phyloP scores from a whole-genome alignment of 1,140 invertebrate species.

The Hesperophylax magnus region DNA sequence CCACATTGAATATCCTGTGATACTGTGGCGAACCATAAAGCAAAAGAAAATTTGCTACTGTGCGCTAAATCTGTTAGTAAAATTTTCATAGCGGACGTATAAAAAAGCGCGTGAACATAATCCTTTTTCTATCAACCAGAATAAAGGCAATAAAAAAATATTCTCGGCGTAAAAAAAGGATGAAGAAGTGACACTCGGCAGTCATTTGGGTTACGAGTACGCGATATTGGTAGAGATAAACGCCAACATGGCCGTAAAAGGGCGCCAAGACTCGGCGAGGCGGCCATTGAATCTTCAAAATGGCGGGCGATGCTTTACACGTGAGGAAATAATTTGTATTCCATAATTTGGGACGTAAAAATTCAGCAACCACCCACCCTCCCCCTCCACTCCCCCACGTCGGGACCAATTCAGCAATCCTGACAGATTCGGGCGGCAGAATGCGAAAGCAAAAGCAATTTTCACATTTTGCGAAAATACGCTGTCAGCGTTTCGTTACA shows the following conservation, averaged over 20 bases:
- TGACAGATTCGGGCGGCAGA: too few relatives aligned
- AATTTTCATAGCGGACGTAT: too few relatives aligned
- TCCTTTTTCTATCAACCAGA: constrained; percentile 7
- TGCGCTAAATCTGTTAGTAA: too few relatives aligned
- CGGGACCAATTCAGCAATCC: too few relatives aligned
- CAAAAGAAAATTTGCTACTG: too few relatives aligned
- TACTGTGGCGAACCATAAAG: too few relatives aligned
- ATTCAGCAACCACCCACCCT: neutral
- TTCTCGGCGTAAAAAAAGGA: neutral
- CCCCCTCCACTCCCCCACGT: neutral
- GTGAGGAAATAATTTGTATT: constrained; percentile 39
- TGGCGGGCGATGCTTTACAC: constrained; percentile 3
- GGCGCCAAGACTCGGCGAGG: neutral
- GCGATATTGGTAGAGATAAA: neutral
- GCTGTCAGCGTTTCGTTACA: too few relatives aligned
- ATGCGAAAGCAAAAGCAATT: too few relatives aligned
- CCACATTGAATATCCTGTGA: too few relatives aligned
- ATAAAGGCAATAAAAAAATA: neutral
- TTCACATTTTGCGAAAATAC: too few relatives aligned
- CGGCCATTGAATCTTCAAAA: constrained; percentile 16
- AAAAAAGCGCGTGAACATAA: neutral
- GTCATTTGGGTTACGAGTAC: neutral
- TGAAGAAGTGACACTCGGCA: neutral
- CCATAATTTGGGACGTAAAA: constrained; percentile 29
- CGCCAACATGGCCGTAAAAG: constrained; percentile 13